Percentiles rank a stretch among this genome's conserved stretches.
Evolutionary conservation across 2,888 invertebrate species (phyloP).

Genomic region (Mechanitis mazaeus): DNA sequence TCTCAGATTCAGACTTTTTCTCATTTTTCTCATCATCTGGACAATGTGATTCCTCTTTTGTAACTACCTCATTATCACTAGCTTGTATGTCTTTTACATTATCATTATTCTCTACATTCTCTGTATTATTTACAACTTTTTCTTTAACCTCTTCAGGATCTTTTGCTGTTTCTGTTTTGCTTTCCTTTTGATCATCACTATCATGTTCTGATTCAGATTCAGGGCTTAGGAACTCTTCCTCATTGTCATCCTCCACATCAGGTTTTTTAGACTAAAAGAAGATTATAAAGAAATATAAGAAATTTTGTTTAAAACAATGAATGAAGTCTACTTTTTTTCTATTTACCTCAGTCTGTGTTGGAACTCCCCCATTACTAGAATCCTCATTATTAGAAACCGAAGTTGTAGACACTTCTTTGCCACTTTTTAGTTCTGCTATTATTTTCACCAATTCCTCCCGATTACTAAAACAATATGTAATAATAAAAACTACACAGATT

Average conservation of each 20-base stretch:
- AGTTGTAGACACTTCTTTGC: slow-evolving; percentile 79
- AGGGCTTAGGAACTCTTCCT: slow-evolving; percentile 70
- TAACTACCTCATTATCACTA: slow-evolving; percentile 24
- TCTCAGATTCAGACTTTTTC: slow-evolving; percentile 3
- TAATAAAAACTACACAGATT: slow-evolving; percentile 10
- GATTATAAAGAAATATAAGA: neutral
- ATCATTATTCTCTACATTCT: slow-evolving; percentile 34
- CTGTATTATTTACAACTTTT: slow-evolving; percentile 23
- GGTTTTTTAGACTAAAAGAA: slow-evolving; percentile 42
- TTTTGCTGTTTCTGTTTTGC: slow-evolving; percentile 22
- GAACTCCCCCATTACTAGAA: slow-evolving; percentile 57
- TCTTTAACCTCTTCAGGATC: slow-evolving; percentile 23
- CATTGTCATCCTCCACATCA: slow-evolving; percentile 62
- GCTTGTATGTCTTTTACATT: slow-evolving; percentile 33
- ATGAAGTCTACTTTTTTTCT: neutral
- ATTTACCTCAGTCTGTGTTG: slow-evolving; percentile 19
- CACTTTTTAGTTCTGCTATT: slow-evolving; percentile 83
- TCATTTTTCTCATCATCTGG: neutral
- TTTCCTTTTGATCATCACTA: slow-evolving; percentile 43
- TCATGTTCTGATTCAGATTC: slow-evolving; percentile 66
- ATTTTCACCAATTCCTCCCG: slow-evolving; percentile 87
- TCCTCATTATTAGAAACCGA: slow-evolving; percentile 61
- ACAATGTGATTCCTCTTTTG: slow-evolving; percentile 4
- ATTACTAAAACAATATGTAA: slow-evolving; percentile 73
- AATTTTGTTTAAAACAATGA: neutral